Percentiles rank a stretch among this genome's conserved stretches.
These are phyloP conservation scores for Dromas ardeola DNA, from an alignment of 2,113 vertebrate genomes.

Conservation along the genomic window DNA sequence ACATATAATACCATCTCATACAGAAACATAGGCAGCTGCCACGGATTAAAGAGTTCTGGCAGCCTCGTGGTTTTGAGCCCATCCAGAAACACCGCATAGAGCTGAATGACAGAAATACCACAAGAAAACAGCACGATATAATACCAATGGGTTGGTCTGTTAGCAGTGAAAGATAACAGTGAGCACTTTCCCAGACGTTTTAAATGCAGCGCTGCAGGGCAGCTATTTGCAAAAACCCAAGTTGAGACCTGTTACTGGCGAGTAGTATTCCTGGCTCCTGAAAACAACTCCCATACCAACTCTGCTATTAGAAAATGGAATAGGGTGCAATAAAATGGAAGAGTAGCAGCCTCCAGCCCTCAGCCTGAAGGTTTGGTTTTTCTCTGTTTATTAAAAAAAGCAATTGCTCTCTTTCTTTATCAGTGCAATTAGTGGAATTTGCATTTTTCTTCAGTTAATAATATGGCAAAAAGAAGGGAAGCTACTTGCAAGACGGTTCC, in stretches of 20 bases:
- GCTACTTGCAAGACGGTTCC: background rate
- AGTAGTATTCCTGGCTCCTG: background rate
- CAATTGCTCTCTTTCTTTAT: background rate
- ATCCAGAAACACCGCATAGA: background rate
- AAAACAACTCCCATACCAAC: background rate
- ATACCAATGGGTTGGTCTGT: background rate
- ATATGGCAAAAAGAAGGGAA: background rate
- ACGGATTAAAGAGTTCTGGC: background rate
- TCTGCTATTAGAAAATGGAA: background rate
- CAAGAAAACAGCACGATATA: accelerated
- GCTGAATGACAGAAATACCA: background rate
- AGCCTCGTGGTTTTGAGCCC: background rate
- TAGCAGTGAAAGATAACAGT: background rate
- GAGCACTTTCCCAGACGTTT: background rate
- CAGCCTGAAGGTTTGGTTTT: background rate
- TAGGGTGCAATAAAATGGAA: background rate
- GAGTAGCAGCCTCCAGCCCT: background rate
- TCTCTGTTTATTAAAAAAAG: background rate
- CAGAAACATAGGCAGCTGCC: background rate
- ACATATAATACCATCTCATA: background rate
- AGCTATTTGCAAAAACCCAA: background rate
- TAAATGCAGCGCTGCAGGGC: background rate
- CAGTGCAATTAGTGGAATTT: background rate
- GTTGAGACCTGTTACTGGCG: background rate
- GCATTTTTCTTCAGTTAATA: background rate